Evolutionary conservation across 2,888 invertebrate genomes (phyloP), one percentile per base, ranked within the genome.

Genomic region (Phaedon cochleariae): DNA sequence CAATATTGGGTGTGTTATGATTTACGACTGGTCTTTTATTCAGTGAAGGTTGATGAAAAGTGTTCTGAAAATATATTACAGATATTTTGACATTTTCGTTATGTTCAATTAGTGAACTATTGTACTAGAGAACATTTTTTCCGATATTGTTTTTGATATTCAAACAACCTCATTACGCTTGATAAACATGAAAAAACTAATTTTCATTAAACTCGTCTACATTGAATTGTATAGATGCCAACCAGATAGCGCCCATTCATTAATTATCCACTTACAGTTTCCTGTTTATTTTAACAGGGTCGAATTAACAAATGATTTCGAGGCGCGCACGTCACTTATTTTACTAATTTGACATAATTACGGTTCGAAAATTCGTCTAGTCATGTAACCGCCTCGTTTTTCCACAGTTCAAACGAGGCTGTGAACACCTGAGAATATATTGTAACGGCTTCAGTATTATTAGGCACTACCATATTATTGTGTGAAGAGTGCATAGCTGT

Each of bases 261-360:
- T 73, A 72, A 75, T 75, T 75, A 76, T 76, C 77, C 75, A 76
- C 76, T 77, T 76, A 76, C 59, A 69, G 69, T 74, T 75, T 77
- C 77, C 77, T 77, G 77, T 77, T 77, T 76, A 76, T 77, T 75
- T 75, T 73, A 74, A 71, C 66, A 67, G 51, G 61, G 69, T 59
- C 22, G 63, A 69, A 67, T 69, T 67, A 68, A 70, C 64, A 62
- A 66, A 68, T 59, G 61, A 65, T 60, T 64, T 68, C 64, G 65
- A 64, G 65, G 64, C 62, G 70, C 57, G 62, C 60, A 68, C 71
- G 75, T 74, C 74, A 74, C 68, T 73, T 70, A 75, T 71, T 75
- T 71, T 71, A 73, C 73, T 74, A 75, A 75, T 75, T 74, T 72
- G 75, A 75, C 74, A 73, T 75, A 74, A 74, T 74, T 73, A 71